Base-by-base conservation (phyloP, 1,140 invertebrate genomes). In the Drosophila seguyi region DNA sequence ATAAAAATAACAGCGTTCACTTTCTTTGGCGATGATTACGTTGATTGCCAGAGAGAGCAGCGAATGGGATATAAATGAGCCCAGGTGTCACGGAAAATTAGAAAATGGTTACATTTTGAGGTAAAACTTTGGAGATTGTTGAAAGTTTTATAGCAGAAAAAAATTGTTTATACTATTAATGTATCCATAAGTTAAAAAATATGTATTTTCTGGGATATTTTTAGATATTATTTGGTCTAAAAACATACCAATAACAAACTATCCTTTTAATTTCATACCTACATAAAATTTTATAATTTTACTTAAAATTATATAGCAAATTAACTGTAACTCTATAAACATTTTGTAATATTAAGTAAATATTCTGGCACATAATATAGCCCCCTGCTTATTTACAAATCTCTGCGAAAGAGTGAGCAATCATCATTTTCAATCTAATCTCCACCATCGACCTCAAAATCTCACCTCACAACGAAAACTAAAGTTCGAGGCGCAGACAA, bases 351-450 rank as follows among this genome's bases (percentile, higher is more conserved):
- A 31, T 52, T 18, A 6, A 31, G 34, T 20, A 8, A 8, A 13
- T 18, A 2, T 34, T 14, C 6, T n/a, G 6, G 25, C 20, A 6
- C 29, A 29, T 42, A 18, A 41, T 8, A 5, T 18, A 29, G 47
- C 18, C n/a, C 27, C 22, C 8, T 38, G 11, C 10, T 20, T 36
- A 20, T 25, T 29, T 29, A 34, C 5, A n/a, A n/a, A n/a, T 38
- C n/a, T 18, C 20, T 0, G 8, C 3, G 8, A 1, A 25, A 20
- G n/a, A 36, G 6, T 41, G 0, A 18, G 42, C 20, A 45, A 71
- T 58, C 38, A 67, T 48, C 27, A 57, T 52, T 42, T 65, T 27
- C 29, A 16, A 71, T 72, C 68, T 72, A 71, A 71, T 71, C 63
- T 47, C 7, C 6, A 16, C 16, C 31, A 67, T 71, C 67, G 25